Conservation (phyloP, 2,113 vertebrate species). For the Tonatia bakeri region DNA sequence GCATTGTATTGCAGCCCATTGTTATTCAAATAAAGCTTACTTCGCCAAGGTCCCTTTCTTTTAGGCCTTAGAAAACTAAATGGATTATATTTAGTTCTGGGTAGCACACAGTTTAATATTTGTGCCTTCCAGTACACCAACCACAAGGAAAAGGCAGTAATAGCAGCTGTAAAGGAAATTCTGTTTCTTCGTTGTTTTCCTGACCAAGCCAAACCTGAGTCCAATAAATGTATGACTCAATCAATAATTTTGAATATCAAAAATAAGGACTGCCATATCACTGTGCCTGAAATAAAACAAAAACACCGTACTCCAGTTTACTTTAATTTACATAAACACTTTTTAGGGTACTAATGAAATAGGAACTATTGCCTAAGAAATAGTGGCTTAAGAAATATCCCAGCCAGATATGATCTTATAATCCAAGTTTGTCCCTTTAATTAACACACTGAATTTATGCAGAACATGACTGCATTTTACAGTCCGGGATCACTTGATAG, state of each 20-base stretch:
- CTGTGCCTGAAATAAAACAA: not conserved
- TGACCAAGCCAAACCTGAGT: not conserved
- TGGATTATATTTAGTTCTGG: slow-evolving; percentile 24
- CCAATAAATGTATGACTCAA: not conserved
- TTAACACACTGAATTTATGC: not conserved
- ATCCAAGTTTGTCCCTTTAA: not conserved
- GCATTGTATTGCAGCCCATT: not conserved
- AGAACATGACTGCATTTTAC: not conserved
- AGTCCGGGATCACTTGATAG: not conserved
- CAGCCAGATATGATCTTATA: not conserved
- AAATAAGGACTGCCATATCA: not conserved
- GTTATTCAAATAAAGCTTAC: slow-evolving; percentile 27
- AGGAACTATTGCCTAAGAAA: not conserved
- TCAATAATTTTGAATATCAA: not conserved
- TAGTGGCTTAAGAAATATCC: not conserved
- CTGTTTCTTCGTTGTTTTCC: slow-evolving; percentile 7
- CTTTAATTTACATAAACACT: not conserved
- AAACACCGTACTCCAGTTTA: not conserved
- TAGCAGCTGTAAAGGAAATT: not conserved
- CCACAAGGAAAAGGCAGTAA: slow-evolving; percentile 17
- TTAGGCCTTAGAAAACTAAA: slow-evolving; percentile 30
- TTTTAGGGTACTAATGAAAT: not conserved
- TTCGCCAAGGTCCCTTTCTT: slow-evolving; percentile 7
- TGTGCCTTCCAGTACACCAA: slow-evolving; percentile 11
- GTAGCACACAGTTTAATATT: slow-evolving; percentile 3